Evolutionary conservation across 2,113 vertebrate genomes (phyloP).

Genomic region (Microtus richardsoni): DNA sequence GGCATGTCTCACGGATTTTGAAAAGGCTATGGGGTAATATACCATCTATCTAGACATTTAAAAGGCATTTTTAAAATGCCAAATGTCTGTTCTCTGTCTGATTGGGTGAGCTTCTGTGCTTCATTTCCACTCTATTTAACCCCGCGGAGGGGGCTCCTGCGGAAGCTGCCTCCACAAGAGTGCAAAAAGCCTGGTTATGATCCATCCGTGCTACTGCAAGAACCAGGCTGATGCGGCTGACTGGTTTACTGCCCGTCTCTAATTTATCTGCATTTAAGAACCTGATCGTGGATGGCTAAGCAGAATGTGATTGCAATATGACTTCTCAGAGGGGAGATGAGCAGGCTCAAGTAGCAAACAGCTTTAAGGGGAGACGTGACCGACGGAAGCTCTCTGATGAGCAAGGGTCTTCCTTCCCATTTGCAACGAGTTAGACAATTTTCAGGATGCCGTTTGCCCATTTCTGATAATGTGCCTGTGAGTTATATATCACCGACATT

Average conservation of each 20-base stretch:
- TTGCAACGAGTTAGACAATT: background rate
- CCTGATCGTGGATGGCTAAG: background rate
- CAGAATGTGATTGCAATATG: background rate
- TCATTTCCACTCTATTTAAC: slow-evolving; percentile 52
- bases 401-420: slow-evolving; percentile 30
- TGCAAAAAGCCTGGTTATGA: slow-evolving; percentile 16
- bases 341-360: background rate
- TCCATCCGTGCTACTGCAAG: background rate
- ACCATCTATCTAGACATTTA: slow-evolving; percentile 75
- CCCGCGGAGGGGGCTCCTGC: background rate
- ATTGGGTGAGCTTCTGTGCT: background rate
- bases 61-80: slow-evolving; percentile 76
- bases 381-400: background rate
- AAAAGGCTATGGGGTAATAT: slow-evolving; percentile 73
- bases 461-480: slow-evolving; percentile 60
- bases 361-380: accelerated
- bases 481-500: slow-evolving; percentile 58
- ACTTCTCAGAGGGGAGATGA: background rate
- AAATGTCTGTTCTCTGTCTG: slow-evolving; percentile 64
- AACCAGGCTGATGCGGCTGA: background rate
- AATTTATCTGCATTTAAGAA: slow-evolving; percentile 12
- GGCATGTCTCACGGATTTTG: slow-evolving; percentile 59
- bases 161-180: background rate
- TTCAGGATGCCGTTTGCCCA: slow-evolving; percentile 57
- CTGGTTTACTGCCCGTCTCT: slow-evolving; percentile 2